Evolutionary conservation across 64 coral and sea anemone species (phyloP), one percentile per base, ranked within the genome.

Genomic region (Montipora cactus): DNA sequence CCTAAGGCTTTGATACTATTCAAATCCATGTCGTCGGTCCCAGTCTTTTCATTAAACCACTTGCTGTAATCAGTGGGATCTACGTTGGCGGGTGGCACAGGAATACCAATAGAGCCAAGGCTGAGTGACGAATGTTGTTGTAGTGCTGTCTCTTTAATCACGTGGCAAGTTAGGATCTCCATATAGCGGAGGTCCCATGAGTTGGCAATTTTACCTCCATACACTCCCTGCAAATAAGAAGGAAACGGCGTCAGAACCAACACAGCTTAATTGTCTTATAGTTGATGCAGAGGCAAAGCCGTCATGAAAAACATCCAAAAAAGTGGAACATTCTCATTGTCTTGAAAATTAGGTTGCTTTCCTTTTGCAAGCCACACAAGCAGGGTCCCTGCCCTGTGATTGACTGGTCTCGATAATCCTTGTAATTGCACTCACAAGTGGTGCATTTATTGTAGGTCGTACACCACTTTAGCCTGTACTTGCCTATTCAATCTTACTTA

Each of bases 1-100:
- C 89, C 89, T 72, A 98, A 77, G 15, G 92, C 97, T 49, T 67
- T 89, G 1, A 90, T 78, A 23, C 75, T 44, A 45, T 90, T 67
- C 46, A 88, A 10, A 25, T 88, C 88, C 20, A 14, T 70, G 50
- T 69, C 76, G 5, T 94, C 97, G 15, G 87, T 68, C 20, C 47
- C 74, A 62, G 89, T 91, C 79, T 98, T 98, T 51, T 98, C 97
- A 8, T 83, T 87, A 48, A 98, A 98, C 97, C 97, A 98, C 37
- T 81, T 73, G 19, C 86, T 86, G 66, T 98, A 98, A 15, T 98
- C 94, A 46, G 76, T 44, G 6, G 97, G 97, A 51, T 98, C 97
- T 20, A 98, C 92, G 67, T 98, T 98, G 20, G 92, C 83, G 4
- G 97, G 94, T 44, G 97, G 97, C n/a, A 98, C 88, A 45, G 97